phyloP scores from a whole-genome alignment of 2,888 invertebrate genomes.

The Elegia similella region DNA sequence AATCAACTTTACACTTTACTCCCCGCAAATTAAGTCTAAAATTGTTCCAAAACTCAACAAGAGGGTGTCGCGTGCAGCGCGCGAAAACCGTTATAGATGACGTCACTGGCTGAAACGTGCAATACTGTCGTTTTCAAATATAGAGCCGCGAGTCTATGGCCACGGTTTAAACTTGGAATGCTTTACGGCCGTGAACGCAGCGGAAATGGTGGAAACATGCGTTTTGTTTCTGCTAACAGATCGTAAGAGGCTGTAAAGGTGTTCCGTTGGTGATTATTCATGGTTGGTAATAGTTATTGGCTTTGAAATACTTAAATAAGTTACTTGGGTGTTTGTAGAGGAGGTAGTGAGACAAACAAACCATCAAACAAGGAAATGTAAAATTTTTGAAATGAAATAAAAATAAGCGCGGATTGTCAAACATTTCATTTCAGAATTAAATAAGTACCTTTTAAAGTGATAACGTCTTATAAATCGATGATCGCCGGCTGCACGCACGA shows the following conservation, averaged over 20 bases:
- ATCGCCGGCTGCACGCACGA: no score
- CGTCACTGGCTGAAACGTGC: constrained; percentile 36
- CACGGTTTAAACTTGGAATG: constrained; percentile 10
- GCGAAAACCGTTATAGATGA: constrained; percentile 39
- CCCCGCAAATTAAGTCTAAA: background rate
- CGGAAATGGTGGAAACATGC: constrained; percentile 7
- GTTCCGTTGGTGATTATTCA: constrained; percentile 2
- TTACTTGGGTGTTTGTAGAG: background rate
- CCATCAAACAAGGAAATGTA: no score
- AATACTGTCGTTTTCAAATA: constrained; percentile 30
- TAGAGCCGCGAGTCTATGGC: constrained; percentile 30
- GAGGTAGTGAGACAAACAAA: background rate
- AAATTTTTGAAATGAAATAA: no score
- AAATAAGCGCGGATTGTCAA: no score
- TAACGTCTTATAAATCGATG: no score
- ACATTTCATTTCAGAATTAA: no score
- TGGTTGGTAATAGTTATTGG: background rate
- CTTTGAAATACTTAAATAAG: background rate
- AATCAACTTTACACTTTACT: background rate
- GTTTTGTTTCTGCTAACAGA: constrained; percentile 2
- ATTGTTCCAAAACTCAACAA: background rate
- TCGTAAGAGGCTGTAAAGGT: background rate
- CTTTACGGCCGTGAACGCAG: constrained; percentile 6
- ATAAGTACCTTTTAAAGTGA: no score
- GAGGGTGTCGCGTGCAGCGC: constrained; percentile 24